Percentiles rank a stretch among this genome's conserved stretches.
Evolutionary conservation across 2,888 invertebrate genomes (phyloP).

Genomic region (Pterostichus madidus): DNA sequence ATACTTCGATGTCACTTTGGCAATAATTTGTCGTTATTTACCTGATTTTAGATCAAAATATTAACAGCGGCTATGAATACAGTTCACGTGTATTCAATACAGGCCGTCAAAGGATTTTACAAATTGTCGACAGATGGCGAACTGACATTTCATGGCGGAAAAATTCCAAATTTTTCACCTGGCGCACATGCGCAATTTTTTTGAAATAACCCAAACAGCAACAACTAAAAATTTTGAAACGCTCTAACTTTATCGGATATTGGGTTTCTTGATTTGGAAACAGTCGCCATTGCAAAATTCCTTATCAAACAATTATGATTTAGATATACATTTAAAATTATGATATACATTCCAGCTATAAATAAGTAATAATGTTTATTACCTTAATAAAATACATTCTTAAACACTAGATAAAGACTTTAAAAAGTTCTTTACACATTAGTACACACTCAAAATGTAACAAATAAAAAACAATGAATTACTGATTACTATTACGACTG

Average conservation of each 20-base stretch:
- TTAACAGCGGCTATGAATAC: conserved; percentile 66
- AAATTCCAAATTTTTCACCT: neutral
- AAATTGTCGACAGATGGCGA: conserved; percentile 45
- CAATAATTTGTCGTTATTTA: conserved; percentile 38
- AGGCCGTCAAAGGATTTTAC: conserved; percentile 64
- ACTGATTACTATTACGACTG: conserved; percentile 20
- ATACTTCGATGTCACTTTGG: conserved; percentile 12
- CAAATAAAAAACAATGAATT: neutral
- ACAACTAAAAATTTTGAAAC: neutral
- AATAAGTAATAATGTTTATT: conserved; percentile 26
- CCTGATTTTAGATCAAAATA: conserved; percentile 63
- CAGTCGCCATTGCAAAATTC: no score
- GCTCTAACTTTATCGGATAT: no score
- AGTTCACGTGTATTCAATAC: conserved; percentile 68
- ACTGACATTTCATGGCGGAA: conserved; percentile 13
- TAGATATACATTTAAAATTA: no score
- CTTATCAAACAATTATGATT: no score
- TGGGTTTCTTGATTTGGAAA: no score
- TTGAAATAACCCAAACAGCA: no score
- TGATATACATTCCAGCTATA: no score
- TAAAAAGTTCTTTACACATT: conserved; percentile 32
- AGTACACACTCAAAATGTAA: conserved; percentile 23
- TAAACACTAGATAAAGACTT: conserved; percentile 36
- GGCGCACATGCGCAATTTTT: neutral
- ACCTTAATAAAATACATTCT: conserved; percentile 45